phyloP scores from a whole-genome alignment of 2,888 invertebrate species.

The Chrysina gloriosa region DNA sequence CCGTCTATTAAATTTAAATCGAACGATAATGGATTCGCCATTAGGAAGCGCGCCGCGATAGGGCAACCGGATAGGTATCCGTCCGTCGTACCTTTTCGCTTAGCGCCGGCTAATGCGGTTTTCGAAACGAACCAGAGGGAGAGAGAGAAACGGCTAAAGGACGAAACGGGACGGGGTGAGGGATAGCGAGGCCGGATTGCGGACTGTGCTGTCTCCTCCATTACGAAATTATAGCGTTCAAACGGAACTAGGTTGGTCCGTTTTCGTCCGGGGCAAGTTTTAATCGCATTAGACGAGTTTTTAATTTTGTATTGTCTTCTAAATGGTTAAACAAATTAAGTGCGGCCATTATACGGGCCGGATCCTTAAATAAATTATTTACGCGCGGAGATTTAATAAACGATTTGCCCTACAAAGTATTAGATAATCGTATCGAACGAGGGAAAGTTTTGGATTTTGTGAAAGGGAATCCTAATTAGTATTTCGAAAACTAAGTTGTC shows the following conservation, averaged over 20 bases:
- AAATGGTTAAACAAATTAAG: conserved; percentile 7
- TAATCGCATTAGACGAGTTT: conserved; percentile 29
- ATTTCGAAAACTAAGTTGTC: too few species aligned
- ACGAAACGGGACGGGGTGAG: not conserved
- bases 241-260: conserved; percentile 11
- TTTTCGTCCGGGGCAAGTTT: conserved; percentile 3
- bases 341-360: not conserved
- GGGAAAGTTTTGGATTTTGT: too few species aligned
- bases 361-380: too few species aligned
- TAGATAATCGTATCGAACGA: too few species aligned
- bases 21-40: conserved; percentile 12
- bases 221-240: conserved; percentile 25
- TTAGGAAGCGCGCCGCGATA: not conserved
- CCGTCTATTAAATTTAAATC: conserved; percentile 26
- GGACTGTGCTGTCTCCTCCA: not conserved
- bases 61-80: not conserved
- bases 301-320: conserved; percentile 15
- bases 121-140: too few species aligned
- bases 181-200: not conserved
- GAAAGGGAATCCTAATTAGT: too few species aligned
- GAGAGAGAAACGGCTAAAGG: not conserved
- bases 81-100: too few species aligned
- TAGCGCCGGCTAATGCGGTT: too few species aligned
- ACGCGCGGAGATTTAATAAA: too few species aligned
- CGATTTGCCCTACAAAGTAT: too few species aligned